A percentile compares a stretch with the other conserved stretches of the same genome.
Evolutionary conservation across 2,888 invertebrate species (phyloP).

Genomic region (Syrphus vitripennis): DNA sequence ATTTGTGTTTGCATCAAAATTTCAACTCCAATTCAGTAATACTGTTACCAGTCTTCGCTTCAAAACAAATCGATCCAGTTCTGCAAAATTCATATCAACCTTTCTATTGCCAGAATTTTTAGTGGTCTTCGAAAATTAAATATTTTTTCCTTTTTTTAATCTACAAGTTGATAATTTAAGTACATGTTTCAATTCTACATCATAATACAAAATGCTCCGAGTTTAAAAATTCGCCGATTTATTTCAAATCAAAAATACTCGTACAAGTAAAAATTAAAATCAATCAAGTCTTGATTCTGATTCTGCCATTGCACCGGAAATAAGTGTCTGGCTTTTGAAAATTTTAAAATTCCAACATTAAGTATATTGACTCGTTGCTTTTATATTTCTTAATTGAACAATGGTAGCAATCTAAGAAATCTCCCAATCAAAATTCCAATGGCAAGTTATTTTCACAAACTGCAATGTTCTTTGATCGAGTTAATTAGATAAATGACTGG

Average conservation of each 20-base stretch:
- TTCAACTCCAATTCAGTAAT: too few relatives aligned
- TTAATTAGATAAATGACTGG: slow-evolving; percentile 69
- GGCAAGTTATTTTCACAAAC: slow-evolving; percentile 27
- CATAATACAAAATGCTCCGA: neutral
- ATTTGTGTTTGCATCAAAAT: too few relatives aligned
- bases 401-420: slow-evolving; percentile 50
- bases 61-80: too few relatives aligned
- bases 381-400: slow-evolving; percentile 58
- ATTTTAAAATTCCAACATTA: slow-evolving; percentile 13
- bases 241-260: neutral
- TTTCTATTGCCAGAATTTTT: too few relatives aligned
- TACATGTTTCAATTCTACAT: too few relatives aligned
- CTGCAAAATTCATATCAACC: too few relatives aligned
- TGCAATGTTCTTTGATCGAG: slow-evolving; percentile 43
- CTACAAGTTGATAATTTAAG: too few relatives aligned
- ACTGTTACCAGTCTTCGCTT: too few relatives aligned
- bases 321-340: slow-evolving; percentile 45
- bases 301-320: slow-evolving; percentile 51
- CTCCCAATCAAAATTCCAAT: slow-evolving; percentile 65
- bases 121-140: too few relatives aligned
- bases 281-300: neutral
- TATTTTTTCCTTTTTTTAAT: too few relatives aligned
- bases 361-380: slow-evolving; percentile 4
- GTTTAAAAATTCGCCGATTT: neutral
- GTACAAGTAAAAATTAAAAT: neutral